phyloP scores from a whole-genome alignment of 2,797 vertebrate genomes.

The Iguana delicatissima region DNA sequence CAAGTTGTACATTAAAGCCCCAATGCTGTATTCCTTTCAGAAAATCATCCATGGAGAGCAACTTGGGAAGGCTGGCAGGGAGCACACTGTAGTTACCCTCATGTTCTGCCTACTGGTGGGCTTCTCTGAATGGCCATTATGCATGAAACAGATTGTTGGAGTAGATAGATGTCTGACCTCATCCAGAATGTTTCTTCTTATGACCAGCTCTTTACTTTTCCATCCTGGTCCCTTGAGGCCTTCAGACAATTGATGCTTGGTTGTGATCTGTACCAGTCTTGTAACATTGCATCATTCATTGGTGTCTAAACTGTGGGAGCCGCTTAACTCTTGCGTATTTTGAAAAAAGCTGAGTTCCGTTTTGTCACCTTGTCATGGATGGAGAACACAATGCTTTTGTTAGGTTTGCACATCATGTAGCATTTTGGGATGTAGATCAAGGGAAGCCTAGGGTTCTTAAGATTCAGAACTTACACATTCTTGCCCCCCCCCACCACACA shows the following conservation, averaged over 20 bases:
- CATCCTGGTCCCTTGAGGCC: background rate
- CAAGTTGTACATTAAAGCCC: background rate
- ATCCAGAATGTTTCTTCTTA: background rate
- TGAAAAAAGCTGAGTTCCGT: background rate
- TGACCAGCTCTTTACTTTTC: background rate
- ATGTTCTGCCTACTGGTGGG: no score
- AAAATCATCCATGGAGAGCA: no score
- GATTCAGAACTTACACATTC: background rate
- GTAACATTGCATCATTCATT: background rate
- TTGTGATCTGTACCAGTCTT: background rate
- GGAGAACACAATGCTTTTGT: background rate
- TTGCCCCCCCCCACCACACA: no score
- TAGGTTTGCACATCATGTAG: no score
- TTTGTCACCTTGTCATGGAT: background rate
- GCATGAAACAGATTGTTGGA: no score
- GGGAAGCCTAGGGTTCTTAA: background rate
- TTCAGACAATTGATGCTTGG: background rate
- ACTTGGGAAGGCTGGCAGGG: no score
- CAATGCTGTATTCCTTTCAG: background rate
- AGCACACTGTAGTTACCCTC: no score
- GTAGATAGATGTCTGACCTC: no score
- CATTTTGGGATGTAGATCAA: background rate
- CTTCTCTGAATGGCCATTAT: no score
- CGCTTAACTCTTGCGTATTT: background rate
- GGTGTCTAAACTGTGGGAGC: background rate